Percentiles rank a stretch among this genome's conserved stretches.
These are phyloP conservation scores for Odontamblyopus lacepedii DNA, from an alignment of 2,797 vertebrate genomes.

Conservation along the genomic window DNA sequence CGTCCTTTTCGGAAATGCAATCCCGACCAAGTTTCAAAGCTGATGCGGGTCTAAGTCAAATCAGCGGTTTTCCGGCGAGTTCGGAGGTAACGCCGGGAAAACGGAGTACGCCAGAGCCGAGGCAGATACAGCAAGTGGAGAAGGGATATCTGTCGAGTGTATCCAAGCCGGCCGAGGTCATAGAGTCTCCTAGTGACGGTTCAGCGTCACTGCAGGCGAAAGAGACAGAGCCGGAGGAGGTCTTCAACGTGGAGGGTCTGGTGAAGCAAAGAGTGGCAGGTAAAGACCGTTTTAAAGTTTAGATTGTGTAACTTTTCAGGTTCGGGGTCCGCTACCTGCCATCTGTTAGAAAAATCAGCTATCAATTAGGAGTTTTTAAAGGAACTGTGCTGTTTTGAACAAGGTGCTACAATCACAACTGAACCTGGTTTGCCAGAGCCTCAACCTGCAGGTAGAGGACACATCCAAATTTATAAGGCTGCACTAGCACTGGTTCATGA, in stretches of 20 bases:
- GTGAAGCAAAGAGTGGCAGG: slow-evolving; percentile 97
- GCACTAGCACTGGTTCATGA: too few species aligned
- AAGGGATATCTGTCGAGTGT: slow-evolving; percentile 66
- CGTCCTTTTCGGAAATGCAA: slow-evolving; percentile 74
- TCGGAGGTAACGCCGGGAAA: slow-evolving; percentile 57
- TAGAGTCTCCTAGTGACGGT: slow-evolving; percentile 43
- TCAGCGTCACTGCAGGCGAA: slow-evolving; percentile 73
- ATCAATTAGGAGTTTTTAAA: too few species aligned
- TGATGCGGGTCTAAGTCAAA: slow-evolving; percentile 48
- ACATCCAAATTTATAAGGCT: too few species aligned
- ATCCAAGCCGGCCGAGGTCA: slow-evolving; percentile 55
- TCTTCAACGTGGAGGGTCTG: slow-evolving; percentile 90
- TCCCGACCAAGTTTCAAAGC: slow-evolving; percentile 67
- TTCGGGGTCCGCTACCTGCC: background rate
- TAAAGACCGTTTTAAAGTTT: slow-evolving; percentile 62
- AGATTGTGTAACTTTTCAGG: background rate
- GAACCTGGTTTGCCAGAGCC: too few species aligned
- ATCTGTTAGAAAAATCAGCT: too few species aligned
- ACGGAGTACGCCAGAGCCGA: slow-evolving; percentile 57
- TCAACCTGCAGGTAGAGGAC: too few species aligned
- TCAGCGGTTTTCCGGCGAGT: slow-evolving; percentile 42
- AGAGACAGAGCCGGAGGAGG: slow-evolving; percentile 81
- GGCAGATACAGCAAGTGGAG: slow-evolving; percentile 61
- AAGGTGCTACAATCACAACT: too few species aligned
- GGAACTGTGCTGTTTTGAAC: too few species aligned